These are phyloP conservation scores for Lingula anatina DNA, from an alignment of 2,888 invertebrate species.

Conservation along the genomic window DNA sequence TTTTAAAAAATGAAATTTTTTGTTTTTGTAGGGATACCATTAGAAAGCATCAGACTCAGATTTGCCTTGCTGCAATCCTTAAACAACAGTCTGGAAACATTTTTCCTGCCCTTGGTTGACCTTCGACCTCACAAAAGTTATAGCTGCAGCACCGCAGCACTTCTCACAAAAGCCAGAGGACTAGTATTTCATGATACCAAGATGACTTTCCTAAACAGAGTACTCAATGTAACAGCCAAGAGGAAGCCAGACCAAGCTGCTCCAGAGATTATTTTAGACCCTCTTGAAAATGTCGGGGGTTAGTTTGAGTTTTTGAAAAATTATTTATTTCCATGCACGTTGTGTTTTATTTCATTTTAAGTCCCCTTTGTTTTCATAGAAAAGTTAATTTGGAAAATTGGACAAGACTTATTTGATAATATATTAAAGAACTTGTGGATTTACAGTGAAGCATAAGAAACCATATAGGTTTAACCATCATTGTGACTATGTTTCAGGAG, in stretches of 20 bases:
- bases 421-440: too few relatives aligned
- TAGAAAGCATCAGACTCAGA: conserved; percentile 41
- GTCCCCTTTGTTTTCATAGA: too few relatives aligned
- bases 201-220: conserved; percentile 36
- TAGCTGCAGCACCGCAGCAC: conserved; percentile 36
- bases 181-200: conserved; percentile 47
- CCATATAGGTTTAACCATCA: too few relatives aligned
- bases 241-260: conserved; percentile 49
- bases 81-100: conserved; percentile 43
- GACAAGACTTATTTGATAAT: too few relatives aligned
- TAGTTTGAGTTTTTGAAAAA: too few relatives aligned
- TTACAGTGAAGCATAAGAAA: too few relatives aligned
- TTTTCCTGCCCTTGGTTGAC: conserved; percentile 46
- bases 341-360: too few relatives aligned
- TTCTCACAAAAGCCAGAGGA: conserved; percentile 29
- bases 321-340: too few relatives aligned
- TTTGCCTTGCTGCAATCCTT: conserved; percentile 45
- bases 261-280: conserved; percentile 49
- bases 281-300: conserved; percentile 47
- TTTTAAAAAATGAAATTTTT: too few relatives aligned
- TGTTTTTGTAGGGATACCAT: too few relatives aligned
- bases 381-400: too few relatives aligned
- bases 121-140: conserved; percentile 34
- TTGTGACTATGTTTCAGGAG: too few relatives aligned
- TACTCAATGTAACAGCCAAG: conserved; percentile 45